Base-by-base conservation (phyloP, 1,140 invertebrate species). In the Caenorhabditis briggsae region DNA sequence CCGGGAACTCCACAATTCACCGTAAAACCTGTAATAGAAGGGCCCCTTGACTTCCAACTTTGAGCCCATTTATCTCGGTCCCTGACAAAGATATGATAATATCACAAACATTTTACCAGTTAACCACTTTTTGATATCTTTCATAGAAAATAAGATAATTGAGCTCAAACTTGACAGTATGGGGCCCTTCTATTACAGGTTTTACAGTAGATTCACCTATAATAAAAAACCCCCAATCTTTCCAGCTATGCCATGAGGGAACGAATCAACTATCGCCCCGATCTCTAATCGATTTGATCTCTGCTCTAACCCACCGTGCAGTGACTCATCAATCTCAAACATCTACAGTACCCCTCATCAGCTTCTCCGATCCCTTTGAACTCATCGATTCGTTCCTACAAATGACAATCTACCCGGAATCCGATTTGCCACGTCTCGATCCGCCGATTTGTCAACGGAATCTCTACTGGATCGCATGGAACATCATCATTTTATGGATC, bases 381-480 rank as follows among this genome's bases (percentile, higher is more conserved):
- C n/a, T 78, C 2, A 78, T 78, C 33, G 70, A 78, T 50, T 12
- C 43, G 11, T 23, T 50, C 53, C 70, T 78, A 3, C 48, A 78
- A 78, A 50, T 78, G 46, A 78, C 70, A 50, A 78, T 78, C 14
- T 78, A 50, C 12, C 70, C 70, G 18, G 50, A 50, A 23, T 9
- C 16, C 20, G 33, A 23, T 9, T 33, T 23, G 0, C 46, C 70
- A 50, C 43, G 70, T 23, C 33, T 53, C 8, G n/a, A 50, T 25
- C 70, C 70, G 6, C 18, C 14, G 9, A 11, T 78, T 20, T 78
- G 46, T 18, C 11, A 78, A 14, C 46, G 46, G 23, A 25, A 12
- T 7, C 12, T 78, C 16, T 78, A 53, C 46, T 78, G 70, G 70
- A 78, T 9, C 6, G 70, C 70, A 11, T 78, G 70, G 70, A 78